A percentile compares a stretch with the other conserved stretches of the same genome.
phyloP scores from a whole-genome alignment of 2,797 vertebrate species.

The Hozukius guyotensis region DNA sequence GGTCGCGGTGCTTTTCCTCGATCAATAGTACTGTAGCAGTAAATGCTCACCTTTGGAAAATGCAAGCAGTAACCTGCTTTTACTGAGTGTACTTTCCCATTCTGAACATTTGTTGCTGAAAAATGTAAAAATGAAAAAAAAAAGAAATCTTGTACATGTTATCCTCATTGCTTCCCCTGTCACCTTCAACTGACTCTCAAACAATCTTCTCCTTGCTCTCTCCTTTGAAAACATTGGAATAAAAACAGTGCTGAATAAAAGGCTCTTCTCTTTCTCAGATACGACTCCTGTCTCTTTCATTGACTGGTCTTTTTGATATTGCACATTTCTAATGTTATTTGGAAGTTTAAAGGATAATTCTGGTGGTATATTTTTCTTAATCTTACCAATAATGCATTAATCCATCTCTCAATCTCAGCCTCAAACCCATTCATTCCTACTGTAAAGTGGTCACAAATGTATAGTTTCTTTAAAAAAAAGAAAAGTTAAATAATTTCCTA shows the following conservation, averaged over 20 bases:
- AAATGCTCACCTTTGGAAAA: constrained; percentile 39
- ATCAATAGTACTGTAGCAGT: constrained; percentile 38
- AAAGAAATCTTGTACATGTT: constrained; percentile 88
- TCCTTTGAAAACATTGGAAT: constrained; percentile 95
- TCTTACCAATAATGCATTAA: neutral
- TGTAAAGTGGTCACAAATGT: neutral
- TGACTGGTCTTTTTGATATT: neutral
- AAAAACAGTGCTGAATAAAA: constrained; percentile 83
- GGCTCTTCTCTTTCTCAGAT: constrained; percentile 71
- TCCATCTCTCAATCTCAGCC: neutral
- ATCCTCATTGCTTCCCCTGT: constrained; percentile 92
- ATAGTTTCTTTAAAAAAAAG: neutral
- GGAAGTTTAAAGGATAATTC: no score
- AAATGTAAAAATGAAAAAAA: constrained; percentile 73
- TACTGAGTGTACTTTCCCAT: constrained; percentile 46
- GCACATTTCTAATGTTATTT: neutral
- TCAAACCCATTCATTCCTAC: neutral
- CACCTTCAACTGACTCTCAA: constrained; percentile 92
- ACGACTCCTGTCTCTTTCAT: constrained; percentile 18
- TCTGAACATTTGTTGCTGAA: constrained; percentile 57
- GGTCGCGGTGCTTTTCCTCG: constrained; percentile 36
- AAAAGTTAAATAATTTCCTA: neutral
- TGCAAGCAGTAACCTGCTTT: constrained; percentile 32
- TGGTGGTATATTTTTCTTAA: neutral
- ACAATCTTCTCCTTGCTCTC: constrained; percentile 89